These are phyloP conservation scores for Sanderia malayensis DNA, from an alignment of 30 jellyfish, hydroid and myxozoan species.

Conservation along the genomic window DNA sequence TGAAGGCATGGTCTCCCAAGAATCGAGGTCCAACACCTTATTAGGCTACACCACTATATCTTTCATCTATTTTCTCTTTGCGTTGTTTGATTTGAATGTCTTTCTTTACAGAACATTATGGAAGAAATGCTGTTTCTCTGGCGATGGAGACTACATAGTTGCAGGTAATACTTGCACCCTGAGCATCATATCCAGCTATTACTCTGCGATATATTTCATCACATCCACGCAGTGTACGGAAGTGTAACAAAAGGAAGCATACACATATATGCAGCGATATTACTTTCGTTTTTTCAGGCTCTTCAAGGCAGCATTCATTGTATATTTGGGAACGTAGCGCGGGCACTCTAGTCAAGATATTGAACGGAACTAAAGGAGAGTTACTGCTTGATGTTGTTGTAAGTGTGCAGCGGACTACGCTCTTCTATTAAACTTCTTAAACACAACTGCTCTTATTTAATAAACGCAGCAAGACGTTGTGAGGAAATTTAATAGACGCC, in stretches of 20 bases:
- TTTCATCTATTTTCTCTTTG: neutral
- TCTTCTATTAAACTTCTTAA: too few species aligned
- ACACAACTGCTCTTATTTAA: too few species aligned
- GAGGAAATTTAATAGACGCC: too few species aligned
- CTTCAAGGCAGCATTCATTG: constrained; percentile 94
- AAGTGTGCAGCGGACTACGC: too few species aligned
- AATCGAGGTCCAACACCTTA: too few species aligned
- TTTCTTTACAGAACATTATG: constrained; percentile 72
- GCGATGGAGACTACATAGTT: constrained; percentile 95
- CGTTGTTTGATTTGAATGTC: neutral
- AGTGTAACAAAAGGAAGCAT: neutral
- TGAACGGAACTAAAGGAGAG: constrained; percentile 97
- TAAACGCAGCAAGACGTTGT: too few species aligned
- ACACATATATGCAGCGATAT: neutral
- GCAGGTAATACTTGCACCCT: too few species aligned
- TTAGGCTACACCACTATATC: neutral
- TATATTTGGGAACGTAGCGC: constrained; percentile 95
- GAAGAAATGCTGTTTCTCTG: constrained; percentile 97
- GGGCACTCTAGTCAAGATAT: constrained; percentile 89
- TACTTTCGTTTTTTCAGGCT: constrained; percentile 48
- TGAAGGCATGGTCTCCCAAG: too few species aligned
- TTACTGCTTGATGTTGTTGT: constrained; percentile 87
- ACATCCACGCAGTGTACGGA: too few species aligned
- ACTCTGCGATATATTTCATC: too few species aligned
- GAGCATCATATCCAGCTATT: too few species aligned